Evolutionary conservation across 2,797 vertebrate species (phyloP).

Genomic region (Malacoctenus gilli): DNA sequence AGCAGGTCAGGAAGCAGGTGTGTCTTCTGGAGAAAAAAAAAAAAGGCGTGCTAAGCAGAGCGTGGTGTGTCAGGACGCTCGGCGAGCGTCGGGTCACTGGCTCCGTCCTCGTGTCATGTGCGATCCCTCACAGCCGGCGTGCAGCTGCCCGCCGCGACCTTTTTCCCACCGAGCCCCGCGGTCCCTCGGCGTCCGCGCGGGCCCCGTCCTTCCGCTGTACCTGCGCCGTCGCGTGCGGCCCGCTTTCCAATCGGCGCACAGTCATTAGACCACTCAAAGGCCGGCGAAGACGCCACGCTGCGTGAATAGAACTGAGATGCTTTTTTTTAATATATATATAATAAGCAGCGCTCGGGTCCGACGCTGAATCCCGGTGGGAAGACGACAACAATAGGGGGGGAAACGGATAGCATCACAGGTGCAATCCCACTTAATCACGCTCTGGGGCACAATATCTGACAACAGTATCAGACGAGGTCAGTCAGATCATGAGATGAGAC

Average conservation of each 20-base stretch:
- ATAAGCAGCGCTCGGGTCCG: slow-evolving; percentile 45
- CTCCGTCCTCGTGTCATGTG: slow-evolving; percentile 66
- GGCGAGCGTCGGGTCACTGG: slow-evolving; percentile 65
- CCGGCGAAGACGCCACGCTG: too few relatives aligned
- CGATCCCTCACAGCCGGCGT: slow-evolving; percentile 64
- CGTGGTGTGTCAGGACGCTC: slow-evolving; percentile 49
- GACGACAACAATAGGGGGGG: slow-evolving; percentile 31
- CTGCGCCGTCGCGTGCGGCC: slow-evolving; percentile 58
- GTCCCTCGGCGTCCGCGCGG: slow-evolving; percentile 38
- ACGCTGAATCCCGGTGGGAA: slow-evolving; percentile 19
- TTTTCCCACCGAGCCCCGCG: slow-evolving; percentile 50
- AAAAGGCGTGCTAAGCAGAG: slow-evolving; percentile 52
- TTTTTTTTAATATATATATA: slow-evolving; percentile 27
- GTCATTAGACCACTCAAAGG: slow-evolving; percentile 43
- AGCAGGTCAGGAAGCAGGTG: slow-evolving; percentile 57
- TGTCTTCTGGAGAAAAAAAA: too few relatives aligned
- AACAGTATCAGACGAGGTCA: slow-evolving; percentile 40
- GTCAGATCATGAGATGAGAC: slow-evolving; percentile 30
- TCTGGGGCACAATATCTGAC: slow-evolving; percentile 45
- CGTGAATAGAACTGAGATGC: too few relatives aligned
- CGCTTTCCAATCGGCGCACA: slow-evolving; percentile 60
- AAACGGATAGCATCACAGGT: slow-evolving; percentile 47
- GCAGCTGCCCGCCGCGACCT: slow-evolving; percentile 64
- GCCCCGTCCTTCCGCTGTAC: slow-evolving; percentile 63
- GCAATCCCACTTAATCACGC: slow-evolving; percentile 52